Conservation (phyloP, 2,113 vertebrate genomes). For the Epinephelus moara region DNA sequence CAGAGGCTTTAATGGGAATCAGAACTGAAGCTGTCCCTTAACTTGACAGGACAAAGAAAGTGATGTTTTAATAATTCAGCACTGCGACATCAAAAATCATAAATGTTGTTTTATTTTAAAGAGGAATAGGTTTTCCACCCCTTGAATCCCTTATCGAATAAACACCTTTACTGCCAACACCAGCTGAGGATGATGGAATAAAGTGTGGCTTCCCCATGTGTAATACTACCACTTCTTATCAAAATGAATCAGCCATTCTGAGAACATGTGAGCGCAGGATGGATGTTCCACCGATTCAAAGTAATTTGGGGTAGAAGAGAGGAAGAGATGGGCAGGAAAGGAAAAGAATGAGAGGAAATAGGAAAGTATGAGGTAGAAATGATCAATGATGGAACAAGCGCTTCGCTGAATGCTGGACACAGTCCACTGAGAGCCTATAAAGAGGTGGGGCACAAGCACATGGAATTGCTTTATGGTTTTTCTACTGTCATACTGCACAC, state of each 20-base stretch:
- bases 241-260: neutral
- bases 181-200: neutral
- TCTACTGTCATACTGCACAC: neutral
- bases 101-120: too few species aligned
- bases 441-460: neutral
- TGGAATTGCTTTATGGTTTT: neutral
- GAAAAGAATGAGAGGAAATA: neutral
- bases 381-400: accelerated
- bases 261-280: neutral
- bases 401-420: neutral
- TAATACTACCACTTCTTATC: neutral
- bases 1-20: neutral
- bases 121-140: too few species aligned
- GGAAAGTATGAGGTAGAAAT: neutral
- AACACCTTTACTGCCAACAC: neutral
- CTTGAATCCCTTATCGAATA: too few species aligned
- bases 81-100: too few species aligned
- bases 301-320: neutral
- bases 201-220: neutral
- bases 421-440: neutral
- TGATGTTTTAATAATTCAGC: too few species aligned
- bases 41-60: too few species aligned
- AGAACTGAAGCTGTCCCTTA: too few species aligned
- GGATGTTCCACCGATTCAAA: slow-evolving; percentile 3
- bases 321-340: neutral